These are phyloP conservation scores for Artibeus jamaicensis DNA, from an alignment of 2,797 vertebrate species.

Conservation along the genomic window DNA sequence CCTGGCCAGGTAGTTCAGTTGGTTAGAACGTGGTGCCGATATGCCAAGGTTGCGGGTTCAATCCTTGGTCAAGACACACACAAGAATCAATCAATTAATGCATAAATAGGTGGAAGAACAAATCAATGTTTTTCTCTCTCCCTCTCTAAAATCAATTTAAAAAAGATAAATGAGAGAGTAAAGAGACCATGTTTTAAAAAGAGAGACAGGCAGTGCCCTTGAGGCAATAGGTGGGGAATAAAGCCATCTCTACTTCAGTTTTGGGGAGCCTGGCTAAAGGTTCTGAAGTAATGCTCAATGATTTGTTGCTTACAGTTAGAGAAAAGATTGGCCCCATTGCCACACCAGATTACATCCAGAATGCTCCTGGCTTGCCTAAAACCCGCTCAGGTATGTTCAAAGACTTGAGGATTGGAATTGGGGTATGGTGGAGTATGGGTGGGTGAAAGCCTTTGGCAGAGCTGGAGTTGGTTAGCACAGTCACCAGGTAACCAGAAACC, in stretches of 20 bases:
- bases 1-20: background rate
- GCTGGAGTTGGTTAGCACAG: background rate
- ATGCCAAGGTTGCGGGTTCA: no score
- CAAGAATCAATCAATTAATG: background rate
- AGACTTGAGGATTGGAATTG: background rate
- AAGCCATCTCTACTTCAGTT: background rate
- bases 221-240: slow-evolving; percentile 26
- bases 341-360: slow-evolving; percentile 97
- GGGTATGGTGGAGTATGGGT: background rate
- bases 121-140: background rate
- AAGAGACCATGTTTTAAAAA: background rate
- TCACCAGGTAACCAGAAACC: slow-evolving; percentile 46
- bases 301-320: slow-evolving; percentile 87
- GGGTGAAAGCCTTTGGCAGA: background rate
- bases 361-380: slow-evolving; percentile 94
- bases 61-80: no score
- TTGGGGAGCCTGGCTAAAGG: background rate
- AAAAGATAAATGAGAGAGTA: slow-evolving; percentile 4
- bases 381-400: slow-evolving; percentile 92
- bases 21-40: background rate
- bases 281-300: slow-evolving; percentile 32
- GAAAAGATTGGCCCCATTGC: slow-evolving; percentile 98
- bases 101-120: background rate
- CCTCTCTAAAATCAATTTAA: background rate
- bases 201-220: background rate